These are phyloP conservation scores for Artemia sp. DNA, from an alignment of 2,888 invertebrate species.

Conservation along the genomic window DNA sequence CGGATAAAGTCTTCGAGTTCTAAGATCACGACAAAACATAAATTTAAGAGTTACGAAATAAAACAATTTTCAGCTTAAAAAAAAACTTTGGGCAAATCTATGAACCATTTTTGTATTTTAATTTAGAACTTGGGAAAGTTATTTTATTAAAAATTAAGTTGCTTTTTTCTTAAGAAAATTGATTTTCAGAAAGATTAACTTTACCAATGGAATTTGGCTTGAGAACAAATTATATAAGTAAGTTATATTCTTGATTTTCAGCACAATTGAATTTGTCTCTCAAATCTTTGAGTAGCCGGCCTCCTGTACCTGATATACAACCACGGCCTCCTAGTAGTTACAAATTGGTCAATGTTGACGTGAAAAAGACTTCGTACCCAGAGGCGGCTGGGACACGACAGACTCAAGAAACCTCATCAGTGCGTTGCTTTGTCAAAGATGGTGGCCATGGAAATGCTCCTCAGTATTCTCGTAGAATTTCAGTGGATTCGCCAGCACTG, in stretches of 20 bases:
- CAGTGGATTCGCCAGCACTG: constrained; percentile 12
- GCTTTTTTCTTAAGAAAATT: too few relatives aligned
- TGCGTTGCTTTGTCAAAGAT: neutral
- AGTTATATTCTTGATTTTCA: neutral
- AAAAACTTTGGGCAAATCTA: too few relatives aligned
- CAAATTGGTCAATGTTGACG: neutral
- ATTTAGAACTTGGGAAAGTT: too few relatives aligned
- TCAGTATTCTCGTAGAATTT: neutral
- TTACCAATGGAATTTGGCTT: too few relatives aligned
- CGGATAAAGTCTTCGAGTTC: too few relatives aligned
- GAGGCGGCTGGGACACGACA: neutral
- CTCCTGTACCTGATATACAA: constrained; percentile 13
- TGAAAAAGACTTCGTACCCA: neutral
- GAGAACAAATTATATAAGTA: too few relatives aligned
- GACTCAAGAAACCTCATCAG: neutral
- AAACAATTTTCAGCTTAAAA: too few relatives aligned
- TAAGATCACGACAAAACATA: too few relatives aligned
- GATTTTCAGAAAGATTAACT: too few relatives aligned
- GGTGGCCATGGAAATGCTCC: neutral
- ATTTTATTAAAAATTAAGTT: too few relatives aligned
- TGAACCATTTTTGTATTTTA: too few relatives aligned
- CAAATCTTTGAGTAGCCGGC: neutral
- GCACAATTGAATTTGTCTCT: neutral
- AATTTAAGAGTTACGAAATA: too few relatives aligned
- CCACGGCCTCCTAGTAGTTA: neutral